Percentiles rank a stretch among this genome's conserved stretches.
Evolutionary conservation across 92 coral and sea anemone species (phyloP).

Genomic region (Paragorgia papillata): DNA sequence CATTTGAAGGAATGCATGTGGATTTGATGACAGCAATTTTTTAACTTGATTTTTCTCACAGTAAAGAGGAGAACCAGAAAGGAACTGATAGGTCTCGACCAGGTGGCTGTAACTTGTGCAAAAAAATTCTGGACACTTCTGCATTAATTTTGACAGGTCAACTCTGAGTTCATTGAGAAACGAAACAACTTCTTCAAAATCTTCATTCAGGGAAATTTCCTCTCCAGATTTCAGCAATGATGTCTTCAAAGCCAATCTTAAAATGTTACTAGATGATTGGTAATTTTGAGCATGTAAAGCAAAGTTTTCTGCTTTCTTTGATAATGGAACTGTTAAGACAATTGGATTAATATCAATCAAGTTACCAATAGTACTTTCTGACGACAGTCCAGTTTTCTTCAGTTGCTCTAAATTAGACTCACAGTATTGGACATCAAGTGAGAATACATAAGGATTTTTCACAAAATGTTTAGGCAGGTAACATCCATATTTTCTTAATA

Average conservation of each 20-base stretch:
- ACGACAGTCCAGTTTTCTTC: conserved; percentile 59
- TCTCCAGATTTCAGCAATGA: conserved; percentile 75
- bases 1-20: conserved; percentile 84
- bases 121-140: conserved; percentile 78
- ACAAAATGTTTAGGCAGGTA: conserved; percentile 70
- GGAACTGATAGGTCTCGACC: conserved; percentile 68
- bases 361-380: conserved; percentile 71
- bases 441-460: conserved; percentile 82
- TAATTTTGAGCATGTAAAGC: conserved; percentile 37
- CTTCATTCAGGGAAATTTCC: conserved; percentile 68
- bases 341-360: conserved; percentile 72
- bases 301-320: conserved; percentile 58
- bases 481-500: conserved; percentile 73
- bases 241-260: conserved; percentile 18
- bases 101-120: conserved; percentile 58
- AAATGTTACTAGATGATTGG: conserved; percentile 15
- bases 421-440: conserved; percentile 56
- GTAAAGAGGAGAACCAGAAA: conserved; percentile 76
- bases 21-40: conserved; percentile 68
- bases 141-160: conserved; percentile 73
- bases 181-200: conserved; percentile 63
- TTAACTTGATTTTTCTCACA: conserved; percentile 85
- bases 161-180: conserved; percentile 83
- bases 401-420: conserved; percentile 69
- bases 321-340: conserved; percentile 71